A percentile compares a stretch with the other conserved stretches of the same genome.
phyloP scores from a whole-genome alignment of 2,888 invertebrate genomes.

The Amiota minor region DNA sequence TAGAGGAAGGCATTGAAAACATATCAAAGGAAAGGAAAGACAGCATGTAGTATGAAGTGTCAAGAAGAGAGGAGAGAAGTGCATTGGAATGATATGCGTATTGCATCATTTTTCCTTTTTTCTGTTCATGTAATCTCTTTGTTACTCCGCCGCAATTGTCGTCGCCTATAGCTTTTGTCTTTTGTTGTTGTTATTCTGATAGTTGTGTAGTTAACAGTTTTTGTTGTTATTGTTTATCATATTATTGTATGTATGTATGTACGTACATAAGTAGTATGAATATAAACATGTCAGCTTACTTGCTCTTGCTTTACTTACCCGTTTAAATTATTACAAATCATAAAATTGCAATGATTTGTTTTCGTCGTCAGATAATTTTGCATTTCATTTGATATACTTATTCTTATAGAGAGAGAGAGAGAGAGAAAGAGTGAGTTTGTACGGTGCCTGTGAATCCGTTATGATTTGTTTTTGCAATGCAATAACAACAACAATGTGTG shows the following conservation, averaged over 20 bases:
- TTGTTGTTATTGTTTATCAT: not conserved
- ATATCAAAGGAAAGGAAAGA: not conserved
- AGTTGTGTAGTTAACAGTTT: not conserved
- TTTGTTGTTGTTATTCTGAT: not conserved
- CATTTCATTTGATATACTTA: not conserved
- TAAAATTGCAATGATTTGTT: not conserved
- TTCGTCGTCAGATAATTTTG: not conserved
- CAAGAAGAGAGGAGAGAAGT: not conserved
- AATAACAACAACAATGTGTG: not conserved
- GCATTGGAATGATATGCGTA: constrained; percentile 13
- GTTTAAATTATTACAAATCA: constrained; percentile 5
- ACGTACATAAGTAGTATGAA: too few relatives aligned
- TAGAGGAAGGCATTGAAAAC: not conserved
- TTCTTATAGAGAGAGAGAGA: not conserved
- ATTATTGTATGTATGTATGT: not conserved
- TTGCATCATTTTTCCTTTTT: constrained; percentile 10
- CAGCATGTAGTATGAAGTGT: not conserved
- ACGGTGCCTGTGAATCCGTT: too few relatives aligned
- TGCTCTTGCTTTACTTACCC: not conserved
- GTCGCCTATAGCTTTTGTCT: too few relatives aligned
- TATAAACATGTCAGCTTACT: constrained; percentile 1
- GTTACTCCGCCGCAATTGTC: not conserved
- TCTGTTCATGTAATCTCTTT: not conserved
- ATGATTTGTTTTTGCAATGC: constrained; percentile 10
- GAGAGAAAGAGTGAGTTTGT: too few relatives aligned